Base-by-base conservation (phyloP, 1,140 invertebrate species). In the Drosophila obscura region DNA sequence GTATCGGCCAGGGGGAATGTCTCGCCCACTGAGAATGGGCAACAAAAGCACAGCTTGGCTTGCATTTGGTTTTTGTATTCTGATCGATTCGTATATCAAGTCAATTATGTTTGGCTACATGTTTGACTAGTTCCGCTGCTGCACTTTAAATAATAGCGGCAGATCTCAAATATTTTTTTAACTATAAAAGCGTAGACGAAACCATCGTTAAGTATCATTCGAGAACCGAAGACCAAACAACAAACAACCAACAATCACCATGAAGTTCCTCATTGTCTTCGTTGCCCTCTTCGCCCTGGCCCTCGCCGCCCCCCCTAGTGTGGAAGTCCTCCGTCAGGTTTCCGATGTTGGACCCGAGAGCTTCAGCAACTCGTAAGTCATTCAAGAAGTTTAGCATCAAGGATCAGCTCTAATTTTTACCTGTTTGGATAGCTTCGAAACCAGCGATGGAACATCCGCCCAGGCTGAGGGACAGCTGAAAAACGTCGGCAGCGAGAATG, bases 311-410 rank as follows among this genome's bases (percentile, higher is more conserved):
- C 73, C 75, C n/a, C n/a, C n/a, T n/a, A n/a, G n/a, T n/a, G n/a
- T n/a, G n/a, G n/a, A n/a, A n/a, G n/a, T n/a, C n/a, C n/a, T 93
- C 51, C 55, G 65, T 0, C 80, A 75, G 41, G 90, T 92, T 0
- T 69, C 44, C 35, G 90, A 94, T 49, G 93, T 93, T 55, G 91
- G 91, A 7, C 66, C 93, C 8, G 92, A 92, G 1, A 71, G 80
- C 48, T 94, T 76, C 91, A 65, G 22, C 0, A 92, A 79, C 49
- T 35, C 0, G 93, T 94, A 92, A 93, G 93, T 77, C 8, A 4
- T 44, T 0, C 11, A 2, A 2, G 6, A 16, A 9, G 7, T n/a
- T 5, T 0, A 39, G 3, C 4, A n/a, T 16, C 5, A n/a, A 11
- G 5, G 3, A 56, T 28, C 31, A 0, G 1, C 7, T 7, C 13